A percentile compares a stretch with the other conserved stretches of the same genome.
Conservation (phyloP, 2,888 invertebrate species). For the Erannis defoliaria region DNA sequence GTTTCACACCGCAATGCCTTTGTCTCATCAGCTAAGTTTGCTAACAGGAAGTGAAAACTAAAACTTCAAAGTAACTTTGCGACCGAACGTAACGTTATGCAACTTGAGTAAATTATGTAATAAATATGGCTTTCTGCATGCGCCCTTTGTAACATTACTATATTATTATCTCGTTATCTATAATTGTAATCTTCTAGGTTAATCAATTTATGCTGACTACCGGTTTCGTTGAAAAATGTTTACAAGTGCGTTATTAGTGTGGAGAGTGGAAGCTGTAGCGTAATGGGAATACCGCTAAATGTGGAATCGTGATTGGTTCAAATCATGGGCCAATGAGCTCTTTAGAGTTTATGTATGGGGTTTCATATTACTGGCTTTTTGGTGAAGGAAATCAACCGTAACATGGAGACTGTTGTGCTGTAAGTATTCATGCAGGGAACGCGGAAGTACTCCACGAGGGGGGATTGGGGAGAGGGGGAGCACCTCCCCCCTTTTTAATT, state of each 20-base stretch:
- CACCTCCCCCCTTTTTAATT: too few relatives aligned
- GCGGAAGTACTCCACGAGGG: too few relatives aligned
- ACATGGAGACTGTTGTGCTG: too few relatives aligned
- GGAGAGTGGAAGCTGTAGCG: too few relatives aligned
- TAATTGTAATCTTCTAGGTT: constrained; percentile 24
- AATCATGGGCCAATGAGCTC: too few relatives aligned
- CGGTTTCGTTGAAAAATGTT: constrained; percentile 8
- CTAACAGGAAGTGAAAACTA: constrained; percentile 56
- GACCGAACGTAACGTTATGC: constrained; percentile 49
- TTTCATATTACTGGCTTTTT: too few relatives aligned
- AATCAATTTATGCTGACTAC: constrained; percentile 20
- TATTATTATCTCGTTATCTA: constrained; percentile 28
- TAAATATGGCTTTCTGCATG: constrained; percentile 22
- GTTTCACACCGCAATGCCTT: neutral
- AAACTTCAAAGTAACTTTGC: constrained; percentile 36
- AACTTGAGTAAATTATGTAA: constrained; percentile 49
- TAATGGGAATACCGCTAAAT: too few relatives aligned
- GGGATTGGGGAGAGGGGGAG: too few relatives aligned
- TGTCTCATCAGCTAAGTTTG: constrained; percentile 40
- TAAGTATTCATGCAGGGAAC: too few relatives aligned
- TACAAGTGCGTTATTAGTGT: neutral
- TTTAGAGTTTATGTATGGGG: too few relatives aligned
- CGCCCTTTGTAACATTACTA: constrained; percentile 43
- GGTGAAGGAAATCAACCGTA: too few relatives aligned
- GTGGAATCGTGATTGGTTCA: too few relatives aligned